A percentile compares a stretch with the other conserved stretches of the same genome.
Evolutionary conservation across 2,797 vertebrate species (phyloP).

Genomic region (Falco peregrinus): DNA sequence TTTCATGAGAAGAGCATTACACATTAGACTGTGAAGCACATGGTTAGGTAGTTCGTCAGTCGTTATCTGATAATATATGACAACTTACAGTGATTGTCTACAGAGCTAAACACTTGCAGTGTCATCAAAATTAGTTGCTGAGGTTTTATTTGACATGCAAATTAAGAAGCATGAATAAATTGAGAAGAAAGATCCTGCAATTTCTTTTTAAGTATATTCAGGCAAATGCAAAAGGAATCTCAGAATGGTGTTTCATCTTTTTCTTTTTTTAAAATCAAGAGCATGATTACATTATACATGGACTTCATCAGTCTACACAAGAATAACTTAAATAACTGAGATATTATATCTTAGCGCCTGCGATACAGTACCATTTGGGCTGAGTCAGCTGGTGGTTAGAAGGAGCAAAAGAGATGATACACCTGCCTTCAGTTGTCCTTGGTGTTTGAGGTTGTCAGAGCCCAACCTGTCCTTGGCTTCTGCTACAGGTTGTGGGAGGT

Average conservation of each 20-base stretch:
- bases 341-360: background rate
- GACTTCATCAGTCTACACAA: background rate
- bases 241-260: background rate
- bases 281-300: background rate
- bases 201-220: background rate
- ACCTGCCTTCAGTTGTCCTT: background rate
- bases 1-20: background rate
- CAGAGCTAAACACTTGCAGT: background rate
- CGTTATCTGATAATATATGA: background rate
- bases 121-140: background rate
- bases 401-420: background rate
- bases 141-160: constrained; percentile 13
- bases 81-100: background rate
- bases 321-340: background rate
- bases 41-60: background rate
- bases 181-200: background rate
- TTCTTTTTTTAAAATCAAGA: background rate
- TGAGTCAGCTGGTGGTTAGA: background rate
- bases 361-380: background rate
- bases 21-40: background rate
- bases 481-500: background rate
- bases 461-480: background rate
- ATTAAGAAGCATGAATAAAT: constrained; percentile 11
- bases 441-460: background rate
- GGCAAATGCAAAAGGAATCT: background rate